Evolutionary conservation across 2,888 invertebrate genomes (phyloP).

Genomic region (Lithodes maja): DNA sequence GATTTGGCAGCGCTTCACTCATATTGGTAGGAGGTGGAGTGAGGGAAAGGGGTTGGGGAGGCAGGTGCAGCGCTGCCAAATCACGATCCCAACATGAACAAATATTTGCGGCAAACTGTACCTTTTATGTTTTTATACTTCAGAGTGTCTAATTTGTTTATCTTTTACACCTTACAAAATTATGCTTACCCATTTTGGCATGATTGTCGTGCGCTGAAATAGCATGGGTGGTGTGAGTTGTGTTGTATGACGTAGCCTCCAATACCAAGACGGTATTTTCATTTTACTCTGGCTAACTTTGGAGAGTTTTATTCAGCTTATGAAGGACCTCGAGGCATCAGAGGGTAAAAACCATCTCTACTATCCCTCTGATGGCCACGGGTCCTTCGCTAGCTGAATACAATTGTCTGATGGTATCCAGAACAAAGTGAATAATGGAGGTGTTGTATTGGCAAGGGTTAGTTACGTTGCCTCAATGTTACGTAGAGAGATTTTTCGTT

Average conservation of each 20-base stretch:
- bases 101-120: no score
- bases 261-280: background rate
- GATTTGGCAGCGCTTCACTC: no score
- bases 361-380: background rate
- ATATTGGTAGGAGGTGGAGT: no score
- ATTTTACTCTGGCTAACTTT: background rate
- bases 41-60: no score
- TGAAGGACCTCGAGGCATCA: background rate
- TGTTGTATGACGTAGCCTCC: background rate
- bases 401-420: background rate
- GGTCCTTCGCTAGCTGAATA: background rate
- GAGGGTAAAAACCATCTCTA: background rate
- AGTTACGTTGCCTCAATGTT: background rate
- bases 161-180: no score
- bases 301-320: background rate
- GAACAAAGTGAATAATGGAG: background rate
- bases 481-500: background rate
- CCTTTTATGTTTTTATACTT: no score
- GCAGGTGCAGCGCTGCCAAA: no score
- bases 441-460: no score
- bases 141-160: no score
- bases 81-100: no score
- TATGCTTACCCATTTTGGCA: background rate
- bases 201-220: background rate
- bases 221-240: slow-evolving; percentile 10